Base-by-base conservation (phyloP, 2,888 invertebrate genomes). In the Acronicta leporina region DNA sequence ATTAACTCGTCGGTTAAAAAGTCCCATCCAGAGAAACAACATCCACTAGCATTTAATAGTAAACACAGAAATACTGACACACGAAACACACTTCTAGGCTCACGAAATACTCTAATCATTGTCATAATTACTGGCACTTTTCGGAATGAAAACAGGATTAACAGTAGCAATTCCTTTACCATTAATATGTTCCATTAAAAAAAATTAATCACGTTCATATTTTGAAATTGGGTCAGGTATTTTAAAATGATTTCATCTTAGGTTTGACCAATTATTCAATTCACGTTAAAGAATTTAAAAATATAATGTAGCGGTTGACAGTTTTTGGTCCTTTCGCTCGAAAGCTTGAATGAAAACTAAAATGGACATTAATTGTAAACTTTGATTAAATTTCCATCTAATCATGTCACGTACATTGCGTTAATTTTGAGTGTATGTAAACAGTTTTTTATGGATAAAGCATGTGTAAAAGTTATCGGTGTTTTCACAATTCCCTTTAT, bases 21-120 rank as follows among this genome's bases (percentile, higher is more conserved):
- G 33, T 92, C 91, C 91, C 87, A 90, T 4, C 86, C 91, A 13
- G 81, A 77, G n/a, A 87, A 82, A 60, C 85, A 85, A 68, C 89
- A 90, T 7, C 84, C 87, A 70, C 80, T 81, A 3, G 80, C 87
- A 63, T 77, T 81, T 54, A 87, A 56, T 41, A 86, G 72, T 16
- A 80, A 73, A 76, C 75, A 78, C 58, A 83, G 69, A 60, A 85
- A 66, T 46, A 86, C 50, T 35, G 80, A 73, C 53, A 82, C 55
- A 59, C 73, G 68, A 45, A 86, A 75, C 61, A 84, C 75, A 68
- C 74, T 66, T 67, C 66, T 77, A 57, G 71, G 67, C 46, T 67
- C 79, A 77, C 75, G 52, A 57, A 80, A 69, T 70, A 75, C 58
- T 71, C 62, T 78, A 74, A 73, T 82, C 63, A 80, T 63, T 71